These are phyloP conservation scores for Erpetoichthys calabaricus DNA, from an alignment of 2,797 vertebrate genomes.

Conservation along the genomic window DNA sequence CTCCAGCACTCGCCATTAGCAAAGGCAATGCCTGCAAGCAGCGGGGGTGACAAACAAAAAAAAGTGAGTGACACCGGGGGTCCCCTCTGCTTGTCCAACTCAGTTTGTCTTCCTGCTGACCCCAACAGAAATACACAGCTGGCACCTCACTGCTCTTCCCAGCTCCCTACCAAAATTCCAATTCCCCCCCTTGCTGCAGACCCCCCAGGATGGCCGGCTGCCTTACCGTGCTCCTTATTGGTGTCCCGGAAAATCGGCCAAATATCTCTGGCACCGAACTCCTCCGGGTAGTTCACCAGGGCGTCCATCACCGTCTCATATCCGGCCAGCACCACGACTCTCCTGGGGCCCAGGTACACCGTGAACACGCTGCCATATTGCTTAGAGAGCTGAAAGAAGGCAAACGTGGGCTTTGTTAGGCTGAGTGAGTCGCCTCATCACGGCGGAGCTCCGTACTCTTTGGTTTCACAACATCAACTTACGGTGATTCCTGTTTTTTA, in stretches of 20 bases:
- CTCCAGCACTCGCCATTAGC: conserved; percentile 48
- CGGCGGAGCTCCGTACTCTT: not conserved
- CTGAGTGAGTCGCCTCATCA: too few species aligned
- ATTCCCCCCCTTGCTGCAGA: too few species aligned
- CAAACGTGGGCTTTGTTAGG: not conserved
- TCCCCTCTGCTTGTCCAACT: not conserved
- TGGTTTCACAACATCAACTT: too few species aligned
- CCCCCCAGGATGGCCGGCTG: not conserved
- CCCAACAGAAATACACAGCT: too few species aligned
- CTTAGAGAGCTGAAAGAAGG: conserved; percentile 1
- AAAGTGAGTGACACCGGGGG: not conserved
- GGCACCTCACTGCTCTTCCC: too few species aligned
- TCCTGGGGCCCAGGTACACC: conserved; percentile 16
- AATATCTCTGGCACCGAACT: conserved; percentile 18
- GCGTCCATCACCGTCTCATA: conserved; percentile 21
- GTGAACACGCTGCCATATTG: conserved; percentile 16
- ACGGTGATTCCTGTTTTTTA: too few species aligned
- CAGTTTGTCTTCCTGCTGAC: too few species aligned
- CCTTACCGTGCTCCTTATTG: conserved; percentile 15
- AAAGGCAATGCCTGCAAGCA: conserved; percentile 39
- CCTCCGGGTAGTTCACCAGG: conserved; percentile 16
- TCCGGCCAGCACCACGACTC: conserved; percentile 15
- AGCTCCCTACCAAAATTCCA: too few species aligned
- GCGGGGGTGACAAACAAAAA: too few species aligned
- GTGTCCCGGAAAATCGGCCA: not conserved